Conservation (phyloP, 1,140 invertebrate species). For the Meloidogyne hapla region DNA sequence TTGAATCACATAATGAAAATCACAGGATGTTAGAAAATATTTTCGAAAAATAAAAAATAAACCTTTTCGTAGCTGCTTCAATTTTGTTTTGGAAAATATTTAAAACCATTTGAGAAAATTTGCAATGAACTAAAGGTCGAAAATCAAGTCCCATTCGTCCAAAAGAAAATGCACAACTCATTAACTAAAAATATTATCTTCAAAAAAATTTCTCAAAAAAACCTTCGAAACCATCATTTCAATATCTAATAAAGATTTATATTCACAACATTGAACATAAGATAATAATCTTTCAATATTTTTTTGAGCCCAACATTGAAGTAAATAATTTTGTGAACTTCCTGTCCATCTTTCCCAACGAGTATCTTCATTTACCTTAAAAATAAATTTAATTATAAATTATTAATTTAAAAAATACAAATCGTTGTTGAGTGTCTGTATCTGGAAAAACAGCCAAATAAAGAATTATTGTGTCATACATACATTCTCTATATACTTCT, state of each 20-base stretch:
- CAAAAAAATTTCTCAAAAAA: not conserved
- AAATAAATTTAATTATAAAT: conserved; percentile 30
- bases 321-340: conserved; percentile 55
- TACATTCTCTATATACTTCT: conserved; percentile 61
- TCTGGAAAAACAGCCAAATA: conserved; percentile 64
- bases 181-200: conserved; percentile 46
- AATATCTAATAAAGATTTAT: conserved; percentile 41
- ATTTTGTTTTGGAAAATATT: conserved; percentile 44
- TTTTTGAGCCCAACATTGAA: conserved; percentile 58
- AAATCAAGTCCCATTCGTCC: conserved; percentile 63
- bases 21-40: too few species aligned
- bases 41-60: conserved; percentile 3
- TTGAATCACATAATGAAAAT: too few species aligned
- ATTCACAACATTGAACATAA: conserved; percentile 35
- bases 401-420: conserved; percentile 33
- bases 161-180: conserved; percentile 61
- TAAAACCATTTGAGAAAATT: conserved; percentile 48
- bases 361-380: conserved; percentile 46
- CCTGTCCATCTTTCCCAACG: conserved; percentile 61
- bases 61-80: conserved; percentile 39
- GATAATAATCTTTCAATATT: conserved; percentile 52
- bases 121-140: conserved; percentile 48
- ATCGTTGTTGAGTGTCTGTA: conserved; percentile 47
- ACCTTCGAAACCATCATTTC: conserved; percentile 38
- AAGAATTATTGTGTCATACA: conserved; percentile 63